Evolutionary conservation across 1,140 invertebrate species (phyloP).

Genomic region (Paramacrobiotus metropolitanus): DNA sequence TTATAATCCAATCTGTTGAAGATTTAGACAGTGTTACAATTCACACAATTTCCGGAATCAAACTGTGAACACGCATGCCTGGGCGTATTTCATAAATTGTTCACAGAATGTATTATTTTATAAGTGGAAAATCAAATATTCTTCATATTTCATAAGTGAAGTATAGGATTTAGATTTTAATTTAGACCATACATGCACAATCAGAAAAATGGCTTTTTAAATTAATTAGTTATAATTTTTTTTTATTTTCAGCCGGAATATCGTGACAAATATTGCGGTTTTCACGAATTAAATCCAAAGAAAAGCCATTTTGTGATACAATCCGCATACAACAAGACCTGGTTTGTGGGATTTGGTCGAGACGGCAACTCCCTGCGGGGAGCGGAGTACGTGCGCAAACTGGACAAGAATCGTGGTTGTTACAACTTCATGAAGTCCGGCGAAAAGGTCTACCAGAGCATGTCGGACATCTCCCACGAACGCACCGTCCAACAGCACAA

Average conservation of each 20-base stretch:
- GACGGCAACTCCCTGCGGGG: background rate
- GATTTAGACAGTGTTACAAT: slow-evolving; percentile 3
- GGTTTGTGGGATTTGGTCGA: background rate
- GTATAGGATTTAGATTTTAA: no score
- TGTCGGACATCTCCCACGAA: background rate
- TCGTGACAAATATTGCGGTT: background rate
- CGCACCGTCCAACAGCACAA: background rate
- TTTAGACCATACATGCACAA: no score
- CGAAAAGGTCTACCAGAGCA: background rate
- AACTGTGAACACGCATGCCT: background rate
- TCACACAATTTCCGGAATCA: background rate
- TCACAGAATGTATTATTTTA: no score
- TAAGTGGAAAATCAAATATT: no score
- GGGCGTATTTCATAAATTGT: background rate
- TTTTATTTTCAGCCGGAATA: background rate
- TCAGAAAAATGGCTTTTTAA: background rate
- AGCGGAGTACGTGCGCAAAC: background rate
- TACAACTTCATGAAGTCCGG: background rate
- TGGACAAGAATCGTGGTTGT: background rate
- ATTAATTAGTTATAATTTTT: background rate
- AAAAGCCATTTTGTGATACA: background rate
- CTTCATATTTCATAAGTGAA: no score
- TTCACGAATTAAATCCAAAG: background rate
- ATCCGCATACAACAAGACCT: background rate
- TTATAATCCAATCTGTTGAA: slow-evolving; percentile 2